phyloP scores from a whole-genome alignment of 1,140 invertebrate species.

The Gryon sp. region DNA sequence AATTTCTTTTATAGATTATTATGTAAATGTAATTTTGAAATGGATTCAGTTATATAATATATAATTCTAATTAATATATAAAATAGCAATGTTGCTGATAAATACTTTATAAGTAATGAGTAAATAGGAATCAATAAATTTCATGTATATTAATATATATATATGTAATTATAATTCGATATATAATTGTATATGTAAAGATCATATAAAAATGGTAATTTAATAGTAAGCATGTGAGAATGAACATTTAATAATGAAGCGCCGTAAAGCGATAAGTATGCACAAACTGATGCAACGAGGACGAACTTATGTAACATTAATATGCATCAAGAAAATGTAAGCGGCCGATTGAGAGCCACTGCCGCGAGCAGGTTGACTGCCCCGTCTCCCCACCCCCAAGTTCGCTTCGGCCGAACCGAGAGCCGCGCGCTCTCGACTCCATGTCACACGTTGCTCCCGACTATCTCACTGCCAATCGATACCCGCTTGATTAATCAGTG shows the following conservation, averaged over 20 bases:
- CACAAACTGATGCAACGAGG: slow-evolving; percentile 47
- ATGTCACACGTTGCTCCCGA: slow-evolving; percentile 63
- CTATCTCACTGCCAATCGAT: slow-evolving; percentile 65
- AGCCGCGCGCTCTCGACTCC: slow-evolving; percentile 55
- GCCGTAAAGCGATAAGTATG: slow-evolving; percentile 37
- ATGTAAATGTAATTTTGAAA: too few species aligned
- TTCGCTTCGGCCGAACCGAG: slow-evolving; percentile 41
- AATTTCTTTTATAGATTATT: too few species aligned
- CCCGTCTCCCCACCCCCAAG: slow-evolving; percentile 50
- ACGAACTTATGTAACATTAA: slow-evolving; percentile 63
- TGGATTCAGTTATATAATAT: too few species aligned
- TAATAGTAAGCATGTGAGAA: too few species aligned
- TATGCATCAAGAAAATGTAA: slow-evolving; percentile 55
- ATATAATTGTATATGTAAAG: too few species aligned
- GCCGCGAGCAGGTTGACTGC: slow-evolving; percentile 65
- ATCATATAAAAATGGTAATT: too few species aligned
- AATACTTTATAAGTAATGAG: too few species aligned
- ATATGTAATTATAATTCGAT: too few species aligned
- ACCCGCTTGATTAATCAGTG: slow-evolving; percentile 66
- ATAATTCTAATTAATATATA: too few species aligned
- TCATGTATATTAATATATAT: too few species aligned
- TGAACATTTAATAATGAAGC: slow-evolving; percentile 11
- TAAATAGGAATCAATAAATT: too few species aligned
- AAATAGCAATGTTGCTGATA: too few species aligned
- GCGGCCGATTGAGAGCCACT: slow-evolving; percentile 53